Percentiles rank a stretch among this genome's conserved stretches.
Evolutionary conservation across 2,888 invertebrate genomes (phyloP).

Genomic region (Tipula unca): DNA sequence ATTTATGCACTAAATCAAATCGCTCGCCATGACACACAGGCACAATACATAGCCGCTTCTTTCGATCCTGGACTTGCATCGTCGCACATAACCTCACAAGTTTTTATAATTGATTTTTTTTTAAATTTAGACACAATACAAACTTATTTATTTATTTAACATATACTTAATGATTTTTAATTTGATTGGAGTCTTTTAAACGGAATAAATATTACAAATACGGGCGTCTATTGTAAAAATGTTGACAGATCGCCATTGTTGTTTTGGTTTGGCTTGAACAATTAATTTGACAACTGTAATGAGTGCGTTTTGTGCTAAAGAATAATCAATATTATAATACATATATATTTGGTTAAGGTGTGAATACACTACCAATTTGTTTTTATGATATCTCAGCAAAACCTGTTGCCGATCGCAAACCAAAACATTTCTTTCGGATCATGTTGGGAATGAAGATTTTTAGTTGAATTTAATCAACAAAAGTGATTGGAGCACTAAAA

Average conservation of each 20-base stretch:
- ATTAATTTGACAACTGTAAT: not conserved
- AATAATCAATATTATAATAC: too few relatives aligned
- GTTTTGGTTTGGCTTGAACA: not conserved
- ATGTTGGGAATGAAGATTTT: too few relatives aligned
- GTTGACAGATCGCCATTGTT: not conserved
- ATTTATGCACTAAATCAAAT: slow-evolving; percentile 31
- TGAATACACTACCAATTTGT: too few relatives aligned
- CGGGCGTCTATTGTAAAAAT: too few relatives aligned
- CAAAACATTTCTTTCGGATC: too few relatives aligned
- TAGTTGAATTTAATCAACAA: too few relatives aligned
- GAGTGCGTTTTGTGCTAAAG: not conserved
- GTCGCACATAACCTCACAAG: not conserved
- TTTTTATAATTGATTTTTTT: not conserved
- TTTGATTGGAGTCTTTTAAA: too few relatives aligned
- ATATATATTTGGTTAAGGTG: too few relatives aligned
- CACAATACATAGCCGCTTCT: slow-evolving; percentile 26
- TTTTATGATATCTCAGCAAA: too few relatives aligned
- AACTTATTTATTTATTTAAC: not conserved
- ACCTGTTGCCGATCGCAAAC: too few relatives aligned
- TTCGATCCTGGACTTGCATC: slow-evolving; percentile 17
- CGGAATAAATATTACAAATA: not conserved
- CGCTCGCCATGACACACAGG: slow-evolving; percentile 29
- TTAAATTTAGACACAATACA: not conserved
- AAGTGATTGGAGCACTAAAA: too few relatives aligned
- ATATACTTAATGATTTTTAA: not conserved